These are phyloP conservation scores for Araneus ventricosus DNA, from an alignment of 1,140 invertebrate species.

Conservation along the genomic window DNA sequence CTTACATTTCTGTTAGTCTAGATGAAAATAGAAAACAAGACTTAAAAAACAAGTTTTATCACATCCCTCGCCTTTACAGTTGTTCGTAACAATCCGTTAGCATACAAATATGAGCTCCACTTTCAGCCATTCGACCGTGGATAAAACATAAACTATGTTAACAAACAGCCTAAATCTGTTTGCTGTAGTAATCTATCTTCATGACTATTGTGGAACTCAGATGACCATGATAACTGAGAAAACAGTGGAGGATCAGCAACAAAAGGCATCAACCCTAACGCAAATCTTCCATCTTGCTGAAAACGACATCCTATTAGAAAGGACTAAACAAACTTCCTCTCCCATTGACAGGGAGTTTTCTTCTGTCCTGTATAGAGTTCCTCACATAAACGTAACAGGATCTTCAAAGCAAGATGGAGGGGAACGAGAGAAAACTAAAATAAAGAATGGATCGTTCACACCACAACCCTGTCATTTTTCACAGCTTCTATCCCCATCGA, in stretches of 20 bases:
- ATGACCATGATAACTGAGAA: too few species aligned
- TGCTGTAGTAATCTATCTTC: too few species aligned
- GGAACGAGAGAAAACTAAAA: background rate
- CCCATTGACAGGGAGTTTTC: constrained; percentile 16
- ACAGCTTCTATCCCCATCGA: constrained; percentile 22
- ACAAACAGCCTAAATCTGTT: too few species aligned
- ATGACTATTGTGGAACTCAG: too few species aligned
- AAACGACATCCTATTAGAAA: constrained; percentile 37
- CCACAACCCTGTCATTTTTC: constrained; percentile 52
- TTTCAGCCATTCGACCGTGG: too few species aligned
- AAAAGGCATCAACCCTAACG: background rate
- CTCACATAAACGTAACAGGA: constrained; percentile 42
- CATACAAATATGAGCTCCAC: too few species aligned
- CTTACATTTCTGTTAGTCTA: too few species aligned
- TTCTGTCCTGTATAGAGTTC: background rate
- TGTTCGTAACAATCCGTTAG: too few species aligned
- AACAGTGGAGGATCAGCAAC: background rate
- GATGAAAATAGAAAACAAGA: too few species aligned
- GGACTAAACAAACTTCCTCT: constrained; percentile 26
- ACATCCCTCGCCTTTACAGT: too few species aligned
- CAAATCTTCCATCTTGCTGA: constrained; percentile 22
- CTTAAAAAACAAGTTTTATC: too few species aligned
- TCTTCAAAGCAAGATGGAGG: background rate
- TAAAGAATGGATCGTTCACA: background rate
- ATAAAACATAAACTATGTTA: too few species aligned